Base-by-base conservation (phyloP, 2,113 vertebrate genomes). In the Orycteropus afer region DNA sequence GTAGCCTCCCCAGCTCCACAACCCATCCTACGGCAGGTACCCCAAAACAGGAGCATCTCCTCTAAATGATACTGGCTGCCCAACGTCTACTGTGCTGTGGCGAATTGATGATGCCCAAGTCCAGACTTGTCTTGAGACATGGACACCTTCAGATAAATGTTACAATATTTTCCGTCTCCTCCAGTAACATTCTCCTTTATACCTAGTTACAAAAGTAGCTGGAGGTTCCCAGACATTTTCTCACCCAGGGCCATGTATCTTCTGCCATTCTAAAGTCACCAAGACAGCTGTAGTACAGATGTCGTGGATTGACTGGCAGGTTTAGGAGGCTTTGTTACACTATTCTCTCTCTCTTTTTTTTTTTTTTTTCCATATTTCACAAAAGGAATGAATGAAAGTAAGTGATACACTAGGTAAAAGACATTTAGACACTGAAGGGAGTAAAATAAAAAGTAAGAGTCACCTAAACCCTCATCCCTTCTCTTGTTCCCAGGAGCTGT, bases 21-120 rank as follows among this genome's bases (percentile, higher is more conserved):
- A 67, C 65, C 59, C 65, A 1, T 2, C 57, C 63, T 65, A 12
- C 0, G 0, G 53, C 14, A 10, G 40, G 2, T 1, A 9, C 23
- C 55, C 71, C 55, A 53, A 65, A 74, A 17, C 1, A 47, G 0
- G n/a, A 61, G 27, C 20, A 12, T 47, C n/a, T 82, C 80, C 42
- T 67, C 37, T 4, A 3, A 49, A 47, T 7, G 27, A 45, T 47
- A 11, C 10, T 13, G 78, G 32, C 42, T 0, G 0, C 47, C 37
- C 9, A 69, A 42, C 7, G 40, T 53, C 34, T 1, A 0, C 78
- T 47, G 20, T 11, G 17, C 22, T 17, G 1, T 13, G 17, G 12
- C 7, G 8, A 57, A 37, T 63, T 29, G 61, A 79, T n/a, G 32
- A 18, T 15, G 37, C 29, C 80, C 61, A 91, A 5, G 61, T 80